Base-by-base conservation (phyloP, 2,797 vertebrate species). In the Knipowitschia caucasica region DNA sequence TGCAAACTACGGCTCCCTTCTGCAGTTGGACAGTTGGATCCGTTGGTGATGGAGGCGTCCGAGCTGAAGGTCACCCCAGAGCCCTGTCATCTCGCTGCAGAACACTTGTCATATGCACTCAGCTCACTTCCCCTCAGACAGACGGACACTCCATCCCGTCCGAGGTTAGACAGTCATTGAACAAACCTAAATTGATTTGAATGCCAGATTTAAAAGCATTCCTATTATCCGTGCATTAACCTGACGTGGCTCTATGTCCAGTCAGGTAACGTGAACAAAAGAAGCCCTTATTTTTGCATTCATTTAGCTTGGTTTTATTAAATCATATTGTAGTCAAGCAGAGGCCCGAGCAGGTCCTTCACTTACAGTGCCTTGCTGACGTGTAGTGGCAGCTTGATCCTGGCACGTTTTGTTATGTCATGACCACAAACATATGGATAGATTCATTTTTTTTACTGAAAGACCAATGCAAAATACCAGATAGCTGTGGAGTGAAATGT, bases 61-160 rank as follows among this genome's bases (percentile, higher is more conserved):
- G 60, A 78, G 71, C 54, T 81, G 81, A 86, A 88, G 83, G 87
- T 88, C 85, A 83, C 52, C 78, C 74, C 39, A n/a, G 81, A 76
- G 69, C 69, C 60, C 56, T 81, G 75, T 82, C 74, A 74, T 80
- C 78, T 86, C 57, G 72, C 60, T 71, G 72, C 62, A 67, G 67
- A 57, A 75, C 77, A 77, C 53, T 45, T 66, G 73, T 62, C 14
- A 60, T 75, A 66, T 80, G 84, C 81, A 73, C 81, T 80, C 68
- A 51, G 58, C 35, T 47, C 8, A 20, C 62, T 77, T 70, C 60
- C 58, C 61, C 53, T 45, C n/a, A 45, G 64, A 53, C 40, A 42
- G 57, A 62, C 59, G 56, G 55, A 68, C 30, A 54, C 50, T 46
- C 51, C 39, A 75, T 69, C 59, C 30, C 42, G 18, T 44, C 10